These are phyloP conservation scores for Oligia fasciuncula DNA, from an alignment of 2,888 invertebrate genomes.

Conservation along the genomic window DNA sequence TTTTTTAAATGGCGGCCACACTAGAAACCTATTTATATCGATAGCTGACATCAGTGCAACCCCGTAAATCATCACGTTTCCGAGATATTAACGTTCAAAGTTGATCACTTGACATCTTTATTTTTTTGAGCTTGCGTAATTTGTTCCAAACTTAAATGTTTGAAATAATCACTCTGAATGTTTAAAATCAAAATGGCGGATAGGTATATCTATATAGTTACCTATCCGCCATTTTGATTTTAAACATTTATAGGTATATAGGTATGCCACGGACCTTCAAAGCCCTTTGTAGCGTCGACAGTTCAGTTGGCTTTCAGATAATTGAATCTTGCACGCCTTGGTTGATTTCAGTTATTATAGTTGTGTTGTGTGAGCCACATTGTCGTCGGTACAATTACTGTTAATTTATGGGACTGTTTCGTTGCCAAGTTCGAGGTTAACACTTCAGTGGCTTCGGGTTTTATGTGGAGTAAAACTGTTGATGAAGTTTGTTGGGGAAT, in stretches of 20 bases:
- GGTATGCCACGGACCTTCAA: not conserved
- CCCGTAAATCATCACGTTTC: too few relatives aligned
- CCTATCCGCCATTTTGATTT: too few relatives aligned
- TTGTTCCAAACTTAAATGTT: not conserved
- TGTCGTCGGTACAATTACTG: conserved; percentile 41
- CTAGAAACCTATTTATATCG: too few relatives aligned
- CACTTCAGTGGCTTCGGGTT: conserved; percentile 28
- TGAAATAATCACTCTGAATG: not conserved
- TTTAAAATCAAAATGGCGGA: not conserved
- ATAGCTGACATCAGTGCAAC: not conserved
- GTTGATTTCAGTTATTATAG: conserved; percentile 5
- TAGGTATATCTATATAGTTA: not conserved
- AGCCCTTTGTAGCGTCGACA: conserved; percentile 1
- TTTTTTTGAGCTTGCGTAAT: not conserved
- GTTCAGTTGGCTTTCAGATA: conserved; percentile 33
- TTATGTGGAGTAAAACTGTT: conserved; percentile 14
- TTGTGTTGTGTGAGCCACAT: conserved; percentile 8
- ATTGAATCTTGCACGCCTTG: conserved; percentile 39
- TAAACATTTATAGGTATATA: too few relatives aligned
- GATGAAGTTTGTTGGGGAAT: not conserved
- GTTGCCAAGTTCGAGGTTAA: conserved; percentile 36
- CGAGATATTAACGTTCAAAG: too few relatives aligned
- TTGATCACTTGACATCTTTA: not conserved
- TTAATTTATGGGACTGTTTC: conserved; percentile 30
- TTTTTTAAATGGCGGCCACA: too few relatives aligned